Percentiles rank a stretch among this genome's conserved stretches.
These are phyloP conservation scores for Leistus spinibarbis DNA, from an alignment of 2,888 invertebrate genomes.

Conservation along the genomic window DNA sequence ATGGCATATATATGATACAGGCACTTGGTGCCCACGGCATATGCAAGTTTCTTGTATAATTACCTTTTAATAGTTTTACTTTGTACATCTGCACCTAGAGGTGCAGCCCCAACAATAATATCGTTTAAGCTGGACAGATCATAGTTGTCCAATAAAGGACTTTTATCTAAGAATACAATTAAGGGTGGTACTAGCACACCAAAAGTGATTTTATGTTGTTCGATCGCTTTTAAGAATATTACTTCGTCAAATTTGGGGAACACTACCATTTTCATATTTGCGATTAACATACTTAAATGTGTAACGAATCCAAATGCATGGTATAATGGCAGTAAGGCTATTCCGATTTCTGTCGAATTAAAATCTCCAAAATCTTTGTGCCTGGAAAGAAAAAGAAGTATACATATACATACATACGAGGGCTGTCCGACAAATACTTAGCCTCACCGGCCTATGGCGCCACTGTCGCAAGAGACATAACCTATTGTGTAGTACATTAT, in stretches of 20 bases:
- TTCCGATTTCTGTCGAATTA: conserved; percentile 49
- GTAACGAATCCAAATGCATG: conserved; percentile 75
- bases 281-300: conserved; percentile 60
- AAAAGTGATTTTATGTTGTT: conserved; percentile 70
- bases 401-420: background rate
- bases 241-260: conserved; percentile 71
- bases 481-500: too few species aligned
- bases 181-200: conserved; percentile 80
- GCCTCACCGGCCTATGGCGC: too few species aligned
- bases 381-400: conserved; percentile 38
- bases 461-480: too few species aligned
- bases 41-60: too few species aligned
- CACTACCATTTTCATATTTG: conserved; percentile 62
- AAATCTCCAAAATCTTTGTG: conserved; percentile 37
- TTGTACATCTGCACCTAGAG: conserved; percentile 72
- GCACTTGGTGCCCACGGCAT: too few species aligned
- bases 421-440: background rate
- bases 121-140: conserved; percentile 72
- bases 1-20: too few species aligned
- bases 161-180: conserved; percentile 80
- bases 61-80: conserved; percentile 63
- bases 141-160: conserved; percentile 76
- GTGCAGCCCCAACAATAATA: conserved; percentile 80
- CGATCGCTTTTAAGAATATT: conserved; percentile 70
- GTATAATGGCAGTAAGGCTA: conserved; percentile 76